Evolutionary conservation across 2,888 invertebrate species (phyloP), one percentile per base, ranked within the genome.

Genomic region (Himalopsyche tibetana): DNA sequence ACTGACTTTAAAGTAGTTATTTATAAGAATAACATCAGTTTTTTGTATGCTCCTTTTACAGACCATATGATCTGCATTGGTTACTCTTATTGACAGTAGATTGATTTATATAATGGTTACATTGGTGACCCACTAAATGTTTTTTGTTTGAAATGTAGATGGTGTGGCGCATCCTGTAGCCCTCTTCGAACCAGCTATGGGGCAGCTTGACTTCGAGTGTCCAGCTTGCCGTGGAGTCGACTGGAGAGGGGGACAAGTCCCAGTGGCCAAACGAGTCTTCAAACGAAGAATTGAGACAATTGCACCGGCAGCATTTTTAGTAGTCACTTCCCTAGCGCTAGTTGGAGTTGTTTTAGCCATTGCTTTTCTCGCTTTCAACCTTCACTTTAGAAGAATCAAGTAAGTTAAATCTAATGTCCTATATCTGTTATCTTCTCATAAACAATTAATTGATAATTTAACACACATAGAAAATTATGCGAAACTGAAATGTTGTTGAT

Each of bases 371-470:
- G 95, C 95, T 84, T 97, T 97, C 91, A 98, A 97, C 92, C 93
- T 97, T 89, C 96, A 96, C 91, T 97, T 96, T 90, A 95, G 97
- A 89, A 95, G 95, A 91, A 94, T 96, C 90, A 96, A 97, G 96
- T 96, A 92, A 93, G 94, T 55, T 55, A 12, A 28, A 55, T 19
- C 5, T 74, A 5, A 74, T 4, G 19, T 36, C 38, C 5, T 4
- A 28, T 40, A n/a, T 80, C 5, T 80, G 40, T 17, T 40, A 36
- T 74, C 12, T 15, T 51, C 8, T 5, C 12, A 51, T 51, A 15
- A 51, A 51, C 51, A 51, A 15, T 15, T 12, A 51, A 51, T 15
- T 51, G 9, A 8, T 45, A 45, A 28, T 28, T 28, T 28, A 28
- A 28, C 9, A 51, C 12, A 51, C 51, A 51, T 45, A 45, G 45